These are phyloP conservation scores for Cephus pygmeus DNA, from an alignment of 2,888 invertebrate genomes.

Conservation along the genomic window DNA sequence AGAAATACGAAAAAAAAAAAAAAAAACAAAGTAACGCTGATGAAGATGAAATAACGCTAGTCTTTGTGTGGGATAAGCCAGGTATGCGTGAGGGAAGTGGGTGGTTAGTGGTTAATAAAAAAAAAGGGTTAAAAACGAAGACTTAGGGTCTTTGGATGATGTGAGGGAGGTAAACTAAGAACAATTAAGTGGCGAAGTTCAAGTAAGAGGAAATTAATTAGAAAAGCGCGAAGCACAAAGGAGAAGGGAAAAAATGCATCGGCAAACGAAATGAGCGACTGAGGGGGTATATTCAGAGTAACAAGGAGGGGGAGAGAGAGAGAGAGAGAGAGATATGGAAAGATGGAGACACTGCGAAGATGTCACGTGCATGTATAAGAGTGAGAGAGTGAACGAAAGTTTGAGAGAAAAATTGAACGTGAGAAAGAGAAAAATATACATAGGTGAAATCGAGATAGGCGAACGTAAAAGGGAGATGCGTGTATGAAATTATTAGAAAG, in stretches of 20 bases:
- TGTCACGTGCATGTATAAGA: slow-evolving; percentile 12
- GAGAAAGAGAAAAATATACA: slow-evolving; percentile 15
- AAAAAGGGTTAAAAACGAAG: slow-evolving; percentile 18
- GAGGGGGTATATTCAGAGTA: slow-evolving; percentile 3
- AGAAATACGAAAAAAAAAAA: slow-evolving; percentile 17
- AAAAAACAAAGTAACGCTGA: slow-evolving; percentile 14
- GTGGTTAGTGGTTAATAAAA: slow-evolving; percentile 53
- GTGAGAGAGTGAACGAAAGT: slow-evolving; percentile 29
- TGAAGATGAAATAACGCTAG: slow-evolving; percentile 49
- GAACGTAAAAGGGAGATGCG: background rate
- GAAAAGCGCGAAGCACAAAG: background rate
- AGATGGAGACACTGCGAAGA: slow-evolving; percentile 12
- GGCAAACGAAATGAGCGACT: slow-evolving; percentile 5
- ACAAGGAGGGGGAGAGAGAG: slow-evolving; percentile 20
- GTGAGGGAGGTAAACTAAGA: background rate
- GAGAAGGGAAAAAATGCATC: background rate
- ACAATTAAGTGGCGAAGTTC: background rate
- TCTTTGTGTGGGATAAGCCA: slow-evolving; percentile 57
- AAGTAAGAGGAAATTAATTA: background rate
- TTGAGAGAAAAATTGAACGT: slow-evolving; percentile 33
- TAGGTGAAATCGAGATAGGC: slow-evolving; percentile 11
- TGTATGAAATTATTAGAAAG: background rate
- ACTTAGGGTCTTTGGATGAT: background rate
- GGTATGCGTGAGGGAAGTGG: slow-evolving; percentile 41
- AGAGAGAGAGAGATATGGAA: slow-evolving; percentile 19